Evolutionary conservation across 2,113 vertebrate genomes (phyloP).

Genomic region (Podocnemis expansa): DNA sequence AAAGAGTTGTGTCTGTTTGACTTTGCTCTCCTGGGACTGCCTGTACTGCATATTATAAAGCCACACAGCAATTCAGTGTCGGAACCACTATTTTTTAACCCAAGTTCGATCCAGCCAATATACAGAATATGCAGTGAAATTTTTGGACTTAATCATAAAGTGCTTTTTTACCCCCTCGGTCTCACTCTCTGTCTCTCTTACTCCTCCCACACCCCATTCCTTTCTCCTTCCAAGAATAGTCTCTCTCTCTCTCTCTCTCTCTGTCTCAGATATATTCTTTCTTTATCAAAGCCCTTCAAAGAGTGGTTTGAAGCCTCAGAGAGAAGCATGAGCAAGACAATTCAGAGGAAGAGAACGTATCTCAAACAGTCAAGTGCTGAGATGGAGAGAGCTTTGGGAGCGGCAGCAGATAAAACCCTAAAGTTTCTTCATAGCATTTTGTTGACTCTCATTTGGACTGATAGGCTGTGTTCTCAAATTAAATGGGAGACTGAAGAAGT

Average conservation of each 20-base stretch:
- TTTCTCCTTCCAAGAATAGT: not conserved
- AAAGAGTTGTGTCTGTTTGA: not conserved
- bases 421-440: not conserved
- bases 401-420: not conserved
- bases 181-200: not conserved
- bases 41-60: not conserved
- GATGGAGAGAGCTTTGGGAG: not conserved
- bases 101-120: not conserved
- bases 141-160: not conserved
- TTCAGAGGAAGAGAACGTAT: fast-evolving
- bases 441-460: no score
- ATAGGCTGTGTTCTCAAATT: not conserved
- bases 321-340: not conserved
- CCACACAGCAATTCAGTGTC: not conserved
- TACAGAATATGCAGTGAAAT: not conserved
- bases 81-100: not conserved
- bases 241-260: not conserved
- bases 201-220: not conserved
- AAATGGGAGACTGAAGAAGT: not conserved
- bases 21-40: not conserved
- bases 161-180: fast-evolving
- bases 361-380: not conserved
- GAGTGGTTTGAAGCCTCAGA: not conserved
- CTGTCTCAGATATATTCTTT: not conserved
- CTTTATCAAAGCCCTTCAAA: not conserved